Conservation (phyloP, 2,797 vertebrate genomes). For the Molossus alvarezi region DNA sequence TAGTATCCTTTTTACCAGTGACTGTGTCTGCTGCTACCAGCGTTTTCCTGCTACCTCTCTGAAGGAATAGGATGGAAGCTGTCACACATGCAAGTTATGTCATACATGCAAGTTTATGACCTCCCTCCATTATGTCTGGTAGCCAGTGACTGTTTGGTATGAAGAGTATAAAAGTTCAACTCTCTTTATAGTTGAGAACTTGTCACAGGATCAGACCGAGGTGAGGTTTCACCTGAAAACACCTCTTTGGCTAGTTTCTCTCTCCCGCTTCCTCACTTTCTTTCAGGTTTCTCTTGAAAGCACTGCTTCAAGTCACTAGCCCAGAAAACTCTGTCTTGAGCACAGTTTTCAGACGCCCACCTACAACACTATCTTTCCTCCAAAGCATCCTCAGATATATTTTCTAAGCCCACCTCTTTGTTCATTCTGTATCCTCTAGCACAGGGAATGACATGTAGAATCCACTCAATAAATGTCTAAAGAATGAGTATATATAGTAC, state of each 20-base stretch:
- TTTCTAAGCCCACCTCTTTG: not conserved
- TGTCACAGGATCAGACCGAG: not conserved
- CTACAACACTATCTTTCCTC: not conserved
- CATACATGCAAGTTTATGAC: not conserved
- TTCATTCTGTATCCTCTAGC: not conserved
- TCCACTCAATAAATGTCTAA: not conserved
- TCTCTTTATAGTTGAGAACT: not conserved
- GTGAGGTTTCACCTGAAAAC: not conserved
- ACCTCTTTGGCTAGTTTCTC: not conserved
- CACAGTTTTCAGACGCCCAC: not conserved
- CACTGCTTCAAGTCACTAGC: not conserved
- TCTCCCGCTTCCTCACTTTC: not conserved
- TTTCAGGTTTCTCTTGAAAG: not conserved
- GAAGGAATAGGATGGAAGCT: not conserved
- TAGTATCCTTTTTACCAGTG: not conserved
- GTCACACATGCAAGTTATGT: not conserved
- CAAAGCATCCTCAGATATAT: not conserved
- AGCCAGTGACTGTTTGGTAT: not conserved
- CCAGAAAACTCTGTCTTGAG: not conserved
- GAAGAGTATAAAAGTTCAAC: not conserved
- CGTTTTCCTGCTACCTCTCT: not conserved
- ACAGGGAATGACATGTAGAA: not conserved
- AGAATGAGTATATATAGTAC: not conserved
- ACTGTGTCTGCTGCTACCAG: not conserved
- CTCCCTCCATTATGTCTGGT: not conserved